Evolutionary conservation across 2,888 invertebrate species (phyloP).

Genomic region (Sinohyriopsis cumingii): DNA sequence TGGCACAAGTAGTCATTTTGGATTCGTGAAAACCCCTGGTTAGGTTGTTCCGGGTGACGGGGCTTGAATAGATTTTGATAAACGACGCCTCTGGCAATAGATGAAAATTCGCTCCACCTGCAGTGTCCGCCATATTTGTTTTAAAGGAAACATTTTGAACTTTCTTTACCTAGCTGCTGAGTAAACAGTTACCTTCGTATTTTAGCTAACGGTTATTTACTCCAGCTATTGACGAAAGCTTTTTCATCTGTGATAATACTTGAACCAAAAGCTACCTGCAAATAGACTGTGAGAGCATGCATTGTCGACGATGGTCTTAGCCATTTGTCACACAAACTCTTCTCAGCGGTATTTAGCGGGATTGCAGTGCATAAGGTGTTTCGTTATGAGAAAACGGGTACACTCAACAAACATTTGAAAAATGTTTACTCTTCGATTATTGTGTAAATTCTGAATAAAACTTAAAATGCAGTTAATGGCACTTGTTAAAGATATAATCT

Average conservation of each 20-base stretch:
- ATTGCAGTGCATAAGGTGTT: too few relatives aligned
- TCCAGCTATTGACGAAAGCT: slow-evolving; percentile 12
- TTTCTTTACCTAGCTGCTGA: slow-evolving; percentile 13
- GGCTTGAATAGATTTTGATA: slow-evolving; percentile 16
- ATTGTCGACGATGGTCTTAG: too few relatives aligned
- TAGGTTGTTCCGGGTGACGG: slow-evolving; percentile 12
- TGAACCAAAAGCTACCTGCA: slow-evolving; percentile 13
- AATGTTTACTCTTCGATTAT: too few relatives aligned
- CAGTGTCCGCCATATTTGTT: slow-evolving; percentile 31
- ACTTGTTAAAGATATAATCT: too few relatives aligned
- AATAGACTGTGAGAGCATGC: neutral
- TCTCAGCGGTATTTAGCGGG: too few relatives aligned
- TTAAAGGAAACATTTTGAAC: slow-evolving; percentile 36
- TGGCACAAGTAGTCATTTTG: slow-evolving; percentile 22
- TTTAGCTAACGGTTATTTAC: slow-evolving; percentile 19
- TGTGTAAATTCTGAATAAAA: too few relatives aligned
- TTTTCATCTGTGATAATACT: slow-evolving; percentile 10
- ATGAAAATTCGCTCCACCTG: slow-evolving; percentile 19
- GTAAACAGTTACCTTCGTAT: slow-evolving; percentile 21
- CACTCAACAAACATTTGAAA: too few relatives aligned
- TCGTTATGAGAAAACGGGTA: too few relatives aligned
- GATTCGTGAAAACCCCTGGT: slow-evolving; percentile 11
- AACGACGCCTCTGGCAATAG: slow-evolving; percentile 23
- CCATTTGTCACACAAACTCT: too few relatives aligned
- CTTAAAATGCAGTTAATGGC: too few relatives aligned